Evolutionary conservation across 2,888 invertebrate genomes (phyloP).

Genomic region (Epistrophe eligans): DNA sequence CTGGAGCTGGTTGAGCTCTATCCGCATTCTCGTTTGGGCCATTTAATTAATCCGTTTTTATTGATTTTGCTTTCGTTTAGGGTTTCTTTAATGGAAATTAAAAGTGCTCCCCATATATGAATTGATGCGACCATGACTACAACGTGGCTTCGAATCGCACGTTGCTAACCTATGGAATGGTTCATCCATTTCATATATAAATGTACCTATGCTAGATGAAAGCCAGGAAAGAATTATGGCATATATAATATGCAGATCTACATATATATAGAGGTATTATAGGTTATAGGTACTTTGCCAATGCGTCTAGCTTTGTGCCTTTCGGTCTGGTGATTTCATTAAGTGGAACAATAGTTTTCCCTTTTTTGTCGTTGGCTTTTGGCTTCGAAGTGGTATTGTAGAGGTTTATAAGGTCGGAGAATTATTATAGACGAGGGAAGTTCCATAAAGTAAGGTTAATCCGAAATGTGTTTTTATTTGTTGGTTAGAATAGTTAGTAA

Average conservation of each 20-base stretch:
- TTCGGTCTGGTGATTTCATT: conserved; percentile 71
- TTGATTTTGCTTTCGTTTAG: conserved; percentile 67
- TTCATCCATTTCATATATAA: conserved; percentile 34
- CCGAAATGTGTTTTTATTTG: not conserved
- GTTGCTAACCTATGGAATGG: conserved; percentile 69
- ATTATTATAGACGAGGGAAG: not conserved
- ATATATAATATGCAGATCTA: not conserved
- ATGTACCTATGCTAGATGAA: conserved; percentile 8
- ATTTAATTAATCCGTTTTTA: conserved; percentile 73
- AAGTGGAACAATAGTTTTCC: conserved; percentile 66
- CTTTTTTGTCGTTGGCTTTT: conserved; percentile 32
- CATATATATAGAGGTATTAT: not conserved
- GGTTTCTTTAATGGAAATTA: conserved; percentile 69
- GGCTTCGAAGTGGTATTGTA: not conserved
- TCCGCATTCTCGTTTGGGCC: conserved; percentile 42
- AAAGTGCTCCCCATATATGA: conserved; percentile 57
- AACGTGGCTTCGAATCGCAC: conserved; percentile 33
- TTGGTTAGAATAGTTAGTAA: not conserved
- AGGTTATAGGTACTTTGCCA: conserved; percentile 30
- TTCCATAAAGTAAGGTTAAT: not conserved
- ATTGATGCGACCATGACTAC: conserved; percentile 4
- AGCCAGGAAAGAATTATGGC: conserved; percentile 11
- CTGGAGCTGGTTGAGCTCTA: not conserved
- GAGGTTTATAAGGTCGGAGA: not conserved
- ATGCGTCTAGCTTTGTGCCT: conserved; percentile 66